Evolutionary conservation across 64 coral and sea anemone species (phyloP).

Genomic region (Montipora sp.): DNA sequence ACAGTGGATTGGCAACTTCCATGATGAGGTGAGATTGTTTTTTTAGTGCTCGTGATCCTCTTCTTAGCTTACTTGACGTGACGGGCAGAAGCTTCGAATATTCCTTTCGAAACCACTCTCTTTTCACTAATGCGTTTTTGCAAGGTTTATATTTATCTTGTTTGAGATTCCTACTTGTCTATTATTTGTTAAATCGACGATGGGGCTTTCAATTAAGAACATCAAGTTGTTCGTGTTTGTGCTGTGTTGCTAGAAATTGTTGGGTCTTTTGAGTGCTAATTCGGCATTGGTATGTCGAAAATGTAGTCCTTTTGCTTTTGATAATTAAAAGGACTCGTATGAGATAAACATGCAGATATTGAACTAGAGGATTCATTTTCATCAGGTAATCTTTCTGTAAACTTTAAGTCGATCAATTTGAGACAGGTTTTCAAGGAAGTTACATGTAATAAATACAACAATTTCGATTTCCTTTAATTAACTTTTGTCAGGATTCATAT

Average conservation of each 20-base stretch:
- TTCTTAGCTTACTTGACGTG: conserved; percentile 10
- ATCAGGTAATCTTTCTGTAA: neutral
- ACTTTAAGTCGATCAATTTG: neutral
- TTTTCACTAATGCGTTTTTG: neutral
- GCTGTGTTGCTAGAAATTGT: neutral
- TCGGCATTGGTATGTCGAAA: conserved; percentile 24
- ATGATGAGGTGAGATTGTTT: conserved; percentile 33
- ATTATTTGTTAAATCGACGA: neutral
- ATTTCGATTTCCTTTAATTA: no score
- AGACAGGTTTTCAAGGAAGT: conserved; percentile 1
- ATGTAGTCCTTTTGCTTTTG: neutral
- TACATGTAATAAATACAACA: neutral
- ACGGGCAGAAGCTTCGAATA: neutral
- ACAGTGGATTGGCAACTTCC: neutral
- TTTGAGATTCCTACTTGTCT: conserved; percentile 20
- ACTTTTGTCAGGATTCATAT: neutral
- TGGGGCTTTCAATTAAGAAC: neutral
- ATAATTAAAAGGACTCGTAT: neutral
- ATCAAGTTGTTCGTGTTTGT: neutral
- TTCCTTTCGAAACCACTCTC: neutral
- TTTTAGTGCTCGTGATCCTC: neutral
- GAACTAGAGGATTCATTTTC: neutral
- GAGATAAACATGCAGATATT: neutral
- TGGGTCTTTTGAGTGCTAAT: neutral
- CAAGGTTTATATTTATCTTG: neutral